These are phyloP conservation scores for Esox niger DNA, from an alignment of 2,113 vertebrate species.

Conservation along the genomic window DNA sequence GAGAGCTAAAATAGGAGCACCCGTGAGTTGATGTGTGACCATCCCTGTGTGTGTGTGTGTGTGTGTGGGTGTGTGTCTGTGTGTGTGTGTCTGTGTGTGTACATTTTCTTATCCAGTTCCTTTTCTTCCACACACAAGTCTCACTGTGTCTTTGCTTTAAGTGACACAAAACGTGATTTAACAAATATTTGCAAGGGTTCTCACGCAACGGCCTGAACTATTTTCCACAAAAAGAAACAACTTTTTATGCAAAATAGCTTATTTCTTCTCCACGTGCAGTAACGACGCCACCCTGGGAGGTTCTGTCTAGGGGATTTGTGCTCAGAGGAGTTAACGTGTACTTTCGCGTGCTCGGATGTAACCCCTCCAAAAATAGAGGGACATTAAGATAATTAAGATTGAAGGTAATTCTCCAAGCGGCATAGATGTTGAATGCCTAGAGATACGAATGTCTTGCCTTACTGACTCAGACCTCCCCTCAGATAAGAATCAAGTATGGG, in stretches of 20 bases:
- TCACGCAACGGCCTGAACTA: constrained; percentile 56
- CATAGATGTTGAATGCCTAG: neutral
- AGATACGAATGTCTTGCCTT: neutral
- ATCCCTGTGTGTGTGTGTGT: constrained; percentile 11
- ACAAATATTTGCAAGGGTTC: constrained; percentile 62
- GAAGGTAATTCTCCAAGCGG: neutral
- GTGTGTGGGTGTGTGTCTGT: no score
- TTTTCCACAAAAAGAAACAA: constrained; percentile 50
- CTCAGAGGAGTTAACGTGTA: constrained; percentile 15
- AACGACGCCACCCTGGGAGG: constrained; percentile 18
- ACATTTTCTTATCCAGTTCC: neutral
- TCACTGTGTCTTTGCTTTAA: constrained; percentile 15
- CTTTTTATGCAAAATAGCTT: constrained; percentile 37
- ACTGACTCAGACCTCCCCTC: neutral
- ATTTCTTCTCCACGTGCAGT: constrained; percentile 10
- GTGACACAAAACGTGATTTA: constrained; percentile 57
- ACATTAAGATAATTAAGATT: neutral
- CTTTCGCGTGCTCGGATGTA: neutral
- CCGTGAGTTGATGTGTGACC: constrained; percentile 4
- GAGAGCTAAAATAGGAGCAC: constrained; percentile 31
- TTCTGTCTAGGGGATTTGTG: constrained; percentile 20
- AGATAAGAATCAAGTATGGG: no score
- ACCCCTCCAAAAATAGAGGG: no score
- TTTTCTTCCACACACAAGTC: neutral
- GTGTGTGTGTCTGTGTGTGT: no score